A percentile compares a stretch with the other conserved stretches of the same genome.
These are phyloP conservation scores for Xenopus petersii DNA, from an alignment of 2,797 vertebrate species.

Conservation along the genomic window DNA sequence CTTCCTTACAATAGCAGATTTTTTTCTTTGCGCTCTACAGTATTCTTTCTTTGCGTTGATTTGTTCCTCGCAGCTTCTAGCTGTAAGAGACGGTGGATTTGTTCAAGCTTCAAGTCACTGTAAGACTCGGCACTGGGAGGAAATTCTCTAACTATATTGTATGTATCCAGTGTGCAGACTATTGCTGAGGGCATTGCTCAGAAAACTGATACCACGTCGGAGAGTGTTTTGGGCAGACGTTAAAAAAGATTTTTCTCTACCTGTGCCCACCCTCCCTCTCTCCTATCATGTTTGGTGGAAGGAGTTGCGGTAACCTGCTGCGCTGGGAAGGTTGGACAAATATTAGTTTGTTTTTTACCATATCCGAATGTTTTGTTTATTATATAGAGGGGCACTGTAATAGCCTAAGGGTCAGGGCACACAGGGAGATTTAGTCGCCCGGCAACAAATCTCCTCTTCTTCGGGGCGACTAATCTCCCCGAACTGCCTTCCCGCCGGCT, in stretches of 20 bases:
- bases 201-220: neutral
- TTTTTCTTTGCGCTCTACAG: neutral
- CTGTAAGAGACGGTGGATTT: neutral
- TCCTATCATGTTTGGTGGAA: conserved; percentile 5
- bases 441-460: no score
- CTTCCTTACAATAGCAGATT: neutral
- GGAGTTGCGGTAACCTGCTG: conserved; percentile 8
- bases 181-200: neutral
- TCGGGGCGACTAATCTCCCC: no score
- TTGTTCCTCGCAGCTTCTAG: conserved; percentile 14
- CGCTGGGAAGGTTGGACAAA: neutral
- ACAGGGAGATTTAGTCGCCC: no score
- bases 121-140: neutral
- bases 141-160: neutral
- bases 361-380: conserved; percentile 36
- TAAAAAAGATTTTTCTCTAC: neutral
- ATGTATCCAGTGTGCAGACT: no score
- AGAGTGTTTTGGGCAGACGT: neutral
- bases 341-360: conserved; percentile 15
- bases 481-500: no score
- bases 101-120: neutral
- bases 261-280: neutral
- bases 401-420: neutral
- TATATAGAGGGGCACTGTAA: conserved; percentile 1
- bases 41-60: conserved; percentile 12